Base-by-base conservation (phyloP, 2,113 vertebrate genomes). In the Bubo scandiacus region DNA sequence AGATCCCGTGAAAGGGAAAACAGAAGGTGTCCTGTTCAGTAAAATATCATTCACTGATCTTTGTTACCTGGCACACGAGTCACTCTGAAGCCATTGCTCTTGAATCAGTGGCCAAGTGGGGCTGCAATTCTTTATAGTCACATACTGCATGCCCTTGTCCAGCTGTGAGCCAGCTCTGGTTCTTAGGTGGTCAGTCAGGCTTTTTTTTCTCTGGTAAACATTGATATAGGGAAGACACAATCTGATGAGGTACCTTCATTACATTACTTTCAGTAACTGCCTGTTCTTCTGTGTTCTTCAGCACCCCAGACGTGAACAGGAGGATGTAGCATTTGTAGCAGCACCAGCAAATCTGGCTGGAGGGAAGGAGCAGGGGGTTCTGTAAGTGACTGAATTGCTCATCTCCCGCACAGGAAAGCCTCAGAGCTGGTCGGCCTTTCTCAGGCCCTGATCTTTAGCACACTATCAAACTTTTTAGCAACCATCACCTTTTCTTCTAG, bases 71-170 rank as follows among this genome's bases (percentile, higher is more conserved):
- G 70, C 57, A 34, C 4, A 4, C 8, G 9, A 68, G 27, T 34
- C 49, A 3, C n/a, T 55, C 59, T 25, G 54, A 72, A 67, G 32
- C 29, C 12, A 7, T 54, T 34, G 26, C 17, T 51, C 18, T 21
- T 6, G 22, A 34, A 55, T 36, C 22, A 36, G 2, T 4, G 16
- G 59, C 52, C 21, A 47, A 58, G 34, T 6, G 22, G 27, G 25
- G 38, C 58, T 26, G 11, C 10, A 32, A 5, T 36, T 32, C 45
- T 52, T 59, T 58, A 2, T 15, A 15, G 34, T 36, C 6, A 2
- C 15, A 12, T 9, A 22, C 21, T 6, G 34, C 57, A 9, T 8
- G 21, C 6, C 30, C 29, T 25, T 0, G 0, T 11, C 26, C 47
- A 27, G 72, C 57, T 63, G 63, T 4, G 26, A 72, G 51, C 40